Base-by-base conservation (phyloP, 92 coral and sea anemone genomes). In the Bergia puertoricense region DNA sequence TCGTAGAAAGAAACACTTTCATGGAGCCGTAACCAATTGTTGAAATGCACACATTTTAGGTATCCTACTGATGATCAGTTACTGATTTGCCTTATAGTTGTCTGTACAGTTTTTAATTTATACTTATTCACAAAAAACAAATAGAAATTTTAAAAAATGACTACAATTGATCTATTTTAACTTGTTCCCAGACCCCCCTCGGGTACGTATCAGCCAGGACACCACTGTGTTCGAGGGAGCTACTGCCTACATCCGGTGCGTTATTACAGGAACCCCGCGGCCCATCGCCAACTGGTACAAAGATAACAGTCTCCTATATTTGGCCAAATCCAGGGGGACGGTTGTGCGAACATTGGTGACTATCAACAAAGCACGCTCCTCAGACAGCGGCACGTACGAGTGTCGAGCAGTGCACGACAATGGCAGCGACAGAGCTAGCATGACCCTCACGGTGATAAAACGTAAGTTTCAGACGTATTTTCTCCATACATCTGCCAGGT, bases 201-300 rank as follows among this genome's bases (percentile, higher is more conserved):
- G 79, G 54, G 87, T 84, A 30, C 45, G 44, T 7, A 48, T 84
- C 36, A 84, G 87, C 16, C 44, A 20, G 41, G 79, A 71, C 65
- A 74, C 76, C 11, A 89, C 91, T 43, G 97, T 81, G 45, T 56
- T 85, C 57, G 92, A 91, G 76, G 98, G 96, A 5, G 91, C 91
- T 7, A 88, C 81, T n/a, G 90, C 93, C 0, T 68, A 57, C 22
- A 79, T 97, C 80, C 75, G 88, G 67, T 97, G 99, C 41, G 71
- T 5, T 13, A 83, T 87, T 67, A 88, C 86, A 85, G 99, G 99
- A 1, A 93, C n/a, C 74, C 99, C 99, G 37, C 85, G 86, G 78
- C 99, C 99, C 0, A 84, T 72, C 8, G 96, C 90, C 30, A 81
- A 89, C 79, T 97, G 99, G 99, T 95, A 89, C 90, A 97, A 95